phyloP scores from a whole-genome alignment of 1,140 invertebrate species.

The Rhyzopertha dominica region DNA sequence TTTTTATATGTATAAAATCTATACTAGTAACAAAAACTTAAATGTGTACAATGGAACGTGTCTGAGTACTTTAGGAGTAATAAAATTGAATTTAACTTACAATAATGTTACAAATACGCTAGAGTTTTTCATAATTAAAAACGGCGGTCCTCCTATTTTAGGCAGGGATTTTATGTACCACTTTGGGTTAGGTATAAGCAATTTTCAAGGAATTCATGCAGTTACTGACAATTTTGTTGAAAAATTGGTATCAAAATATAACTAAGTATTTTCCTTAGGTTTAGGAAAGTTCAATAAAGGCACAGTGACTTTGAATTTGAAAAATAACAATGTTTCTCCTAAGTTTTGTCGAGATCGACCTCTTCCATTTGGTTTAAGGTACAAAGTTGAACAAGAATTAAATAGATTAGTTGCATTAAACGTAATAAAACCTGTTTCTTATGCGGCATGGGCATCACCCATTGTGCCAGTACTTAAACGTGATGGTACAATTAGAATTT shows the following conservation, averaged over 20 bases:
- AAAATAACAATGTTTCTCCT: slow-evolving; percentile 20
- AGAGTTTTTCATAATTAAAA: slow-evolving; percentile 7
- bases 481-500: slow-evolving; percentile 26
- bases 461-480: slow-evolving; percentile 31
- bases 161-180: slow-evolving; percentile 10
- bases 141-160: slow-evolving; percentile 7
- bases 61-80: slow-evolving; percentile 2
- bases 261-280: too few relatives aligned
- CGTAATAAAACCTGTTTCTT: slow-evolving; percentile 19
- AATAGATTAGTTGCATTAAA: slow-evolving; percentile 17
- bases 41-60: slow-evolving; percentile 9
- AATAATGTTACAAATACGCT: neutral
- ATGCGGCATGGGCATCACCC: slow-evolving; percentile 21
- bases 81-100: slow-evolving; percentile 5
- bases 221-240: too few relatives aligned
- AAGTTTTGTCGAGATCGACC: slow-evolving; percentile 31
- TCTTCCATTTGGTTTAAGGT: slow-evolving; percentile 29
- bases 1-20: slow-evolving; percentile 5
- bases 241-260: too few relatives aligned
- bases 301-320: slow-evolving; percentile 8
- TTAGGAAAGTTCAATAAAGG: slow-evolving; percentile 18
- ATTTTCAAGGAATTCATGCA: too few relatives aligned
- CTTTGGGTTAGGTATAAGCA: slow-evolving; percentile 7
- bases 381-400: slow-evolving; percentile 29
- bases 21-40: slow-evolving; percentile 1